Conservation (phyloP, 1,140 invertebrate genomes). For the Drosophila sturtevanti region DNA sequence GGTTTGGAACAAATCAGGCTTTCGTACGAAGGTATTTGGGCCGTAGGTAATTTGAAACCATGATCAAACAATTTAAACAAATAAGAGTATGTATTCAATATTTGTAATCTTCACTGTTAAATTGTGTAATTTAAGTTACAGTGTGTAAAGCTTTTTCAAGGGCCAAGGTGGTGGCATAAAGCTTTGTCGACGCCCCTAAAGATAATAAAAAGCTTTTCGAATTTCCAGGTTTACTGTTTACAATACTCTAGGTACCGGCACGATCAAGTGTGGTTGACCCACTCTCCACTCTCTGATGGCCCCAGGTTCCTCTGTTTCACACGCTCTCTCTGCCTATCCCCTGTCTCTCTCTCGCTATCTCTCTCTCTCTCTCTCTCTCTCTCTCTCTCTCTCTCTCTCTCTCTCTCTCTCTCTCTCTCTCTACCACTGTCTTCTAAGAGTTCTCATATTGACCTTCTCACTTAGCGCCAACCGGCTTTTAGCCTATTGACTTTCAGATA, state of each 20-base stretch:
- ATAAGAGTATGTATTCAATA: too few species aligned
- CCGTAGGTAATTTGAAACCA: too few species aligned
- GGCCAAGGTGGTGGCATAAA: too few species aligned
- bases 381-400: slow-evolving; percentile 8
- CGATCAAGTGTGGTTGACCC: slow-evolving; percentile 47
- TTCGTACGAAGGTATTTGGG: too few species aligned
- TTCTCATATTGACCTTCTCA: slow-evolving; percentile 20
- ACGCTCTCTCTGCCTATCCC: not conserved
- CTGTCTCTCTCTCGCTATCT: not conserved
- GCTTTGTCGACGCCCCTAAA: slow-evolving; percentile 35
- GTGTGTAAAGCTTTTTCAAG: slow-evolving; percentile 28
- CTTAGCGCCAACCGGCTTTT: slow-evolving; percentile 19
- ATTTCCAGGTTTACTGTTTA: slow-evolving; percentile 52
- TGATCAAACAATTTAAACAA: too few species aligned
- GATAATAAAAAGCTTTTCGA: slow-evolving; percentile 25
- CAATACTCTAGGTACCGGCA: slow-evolving; percentile 41
- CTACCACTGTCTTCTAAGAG: too few species aligned
- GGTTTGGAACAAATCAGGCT: too few species aligned
- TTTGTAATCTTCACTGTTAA: slow-evolving; percentile 11
- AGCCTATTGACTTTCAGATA: slow-evolving; percentile 13
- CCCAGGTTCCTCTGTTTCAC: slow-evolving; percentile 8
- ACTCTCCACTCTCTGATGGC: not conserved
- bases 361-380: not conserved
- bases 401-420: slow-evolving; percentile 21
- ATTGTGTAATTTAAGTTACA: not conserved